Evolutionary conservation across 1,140 invertebrate genomes (phyloP).

Genomic region (Ptiloglossa arizonensis): DNA sequence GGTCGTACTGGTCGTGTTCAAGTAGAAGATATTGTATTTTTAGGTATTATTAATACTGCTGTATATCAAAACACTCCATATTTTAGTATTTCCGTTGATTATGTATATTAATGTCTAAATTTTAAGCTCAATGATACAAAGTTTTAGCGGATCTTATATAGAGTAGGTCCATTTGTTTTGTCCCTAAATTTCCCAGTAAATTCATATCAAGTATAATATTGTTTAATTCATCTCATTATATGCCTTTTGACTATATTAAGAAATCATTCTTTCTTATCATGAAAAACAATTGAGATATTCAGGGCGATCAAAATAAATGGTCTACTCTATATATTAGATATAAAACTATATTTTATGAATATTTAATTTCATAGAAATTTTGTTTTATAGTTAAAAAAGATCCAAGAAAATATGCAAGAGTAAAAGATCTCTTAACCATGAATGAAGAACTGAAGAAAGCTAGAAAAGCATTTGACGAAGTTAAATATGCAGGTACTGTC

Average conservation of each 20-base stretch:
- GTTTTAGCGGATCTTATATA: too few relatives aligned
- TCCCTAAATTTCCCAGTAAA: too few relatives aligned
- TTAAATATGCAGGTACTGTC: slow-evolving; percentile 91
- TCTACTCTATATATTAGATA: neutral
- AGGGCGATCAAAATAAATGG: too few relatives aligned
- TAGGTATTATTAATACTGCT: slow-evolving; percentile 78
- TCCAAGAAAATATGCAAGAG: slow-evolving; percentile 97
- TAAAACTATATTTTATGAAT: neutral
- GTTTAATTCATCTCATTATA: too few relatives aligned
- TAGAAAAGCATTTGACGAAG: slow-evolving; percentile 99
- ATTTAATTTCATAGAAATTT: neutral
- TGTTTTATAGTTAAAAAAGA: slow-evolving; percentile 93
- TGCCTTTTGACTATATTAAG: too few relatives aligned
- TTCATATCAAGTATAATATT: too few relatives aligned
- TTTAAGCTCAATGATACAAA: neutral
- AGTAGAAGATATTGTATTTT: slow-evolving; percentile 98
- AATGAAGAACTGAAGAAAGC: slow-evolving; percentile 99
- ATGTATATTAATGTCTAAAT: neutral
- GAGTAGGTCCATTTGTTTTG: too few relatives aligned
- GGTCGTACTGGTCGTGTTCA: slow-evolving; percentile 96
- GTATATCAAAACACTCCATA: neutral
- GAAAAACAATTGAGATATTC: too few relatives aligned
- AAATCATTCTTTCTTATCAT: too few relatives aligned
- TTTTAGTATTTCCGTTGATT: neutral
- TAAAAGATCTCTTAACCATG: slow-evolving; percentile 98